These are phyloP conservation scores for Plutella xylostella DNA, from an alignment of 2,888 invertebrate species.

Conservation along the genomic window DNA sequence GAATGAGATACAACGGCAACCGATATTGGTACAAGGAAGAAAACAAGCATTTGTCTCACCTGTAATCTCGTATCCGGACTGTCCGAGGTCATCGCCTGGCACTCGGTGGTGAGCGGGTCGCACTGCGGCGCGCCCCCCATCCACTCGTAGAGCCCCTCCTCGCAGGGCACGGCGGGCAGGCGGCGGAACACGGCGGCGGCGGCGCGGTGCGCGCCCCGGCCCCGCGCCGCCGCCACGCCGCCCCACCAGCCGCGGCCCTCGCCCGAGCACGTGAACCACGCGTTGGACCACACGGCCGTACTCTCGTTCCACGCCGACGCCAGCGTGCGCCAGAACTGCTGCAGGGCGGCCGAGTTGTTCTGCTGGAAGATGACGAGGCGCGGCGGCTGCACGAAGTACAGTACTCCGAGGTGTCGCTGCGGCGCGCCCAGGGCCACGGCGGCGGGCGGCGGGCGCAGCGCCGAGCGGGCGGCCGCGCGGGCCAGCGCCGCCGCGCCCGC, in stretches of 20 bases:
- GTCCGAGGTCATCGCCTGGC: constrained; percentile 38
- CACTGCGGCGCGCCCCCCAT: constrained; percentile 70
- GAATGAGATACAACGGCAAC: neutral
- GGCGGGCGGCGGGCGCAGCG: constrained; percentile 47
- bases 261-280: constrained; percentile 57
- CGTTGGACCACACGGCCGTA: constrained; percentile 54
- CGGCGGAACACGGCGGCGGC: constrained; percentile 73
- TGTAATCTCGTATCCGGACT: neutral
- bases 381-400: constrained; percentile 50
- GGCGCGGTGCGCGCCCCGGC: constrained; percentile 53
- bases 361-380: constrained; percentile 55
- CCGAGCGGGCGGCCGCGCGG: constrained; percentile 51
- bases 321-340: constrained; percentile 66
- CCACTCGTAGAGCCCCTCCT: constrained; percentile 74
- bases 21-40: neutral
- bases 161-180: constrained; percentile 79
- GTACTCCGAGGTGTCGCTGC: constrained; percentile 57
- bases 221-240: constrained; percentile 57
- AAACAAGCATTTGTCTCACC: neutral
- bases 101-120: constrained; percentile 44
- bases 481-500: constrained; percentile 49
- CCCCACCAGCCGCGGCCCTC: constrained; percentile 51
- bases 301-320: constrained; percentile 63
- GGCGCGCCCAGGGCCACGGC: constrained; percentile 63
- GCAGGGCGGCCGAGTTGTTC: constrained; percentile 59